A percentile compares a stretch with the other conserved stretches of the same genome.
These are phyloP conservation scores for Conus ventricosus DNA, from an alignment of 1,140 invertebrate species.

Conservation along the genomic window DNA sequence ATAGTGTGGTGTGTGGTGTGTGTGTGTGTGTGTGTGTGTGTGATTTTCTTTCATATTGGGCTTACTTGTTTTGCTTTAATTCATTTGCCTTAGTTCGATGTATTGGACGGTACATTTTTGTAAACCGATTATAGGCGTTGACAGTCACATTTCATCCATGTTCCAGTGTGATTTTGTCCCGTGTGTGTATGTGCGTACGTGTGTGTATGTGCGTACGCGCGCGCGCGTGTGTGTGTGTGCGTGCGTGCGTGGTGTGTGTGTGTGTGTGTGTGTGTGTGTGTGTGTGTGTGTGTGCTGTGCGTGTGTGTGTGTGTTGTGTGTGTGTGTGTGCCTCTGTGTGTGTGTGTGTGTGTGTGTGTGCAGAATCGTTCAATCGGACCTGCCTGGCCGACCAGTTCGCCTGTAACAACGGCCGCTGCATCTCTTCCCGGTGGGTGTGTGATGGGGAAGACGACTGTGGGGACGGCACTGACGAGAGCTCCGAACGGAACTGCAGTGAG, in stretches of 20 bases:
- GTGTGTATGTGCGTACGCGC: too few relatives aligned
- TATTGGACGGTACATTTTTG: too few relatives aligned
- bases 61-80: too few relatives aligned
- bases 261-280: conserved; percentile 21
- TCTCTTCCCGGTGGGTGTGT: conserved; percentile 94
- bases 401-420: conserved; percentile 80
- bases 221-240: too few relatives aligned
- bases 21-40: too few relatives aligned
- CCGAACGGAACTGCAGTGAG: conserved; percentile 61
- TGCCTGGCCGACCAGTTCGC: conserved; percentile 88
- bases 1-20: too few relatives aligned
- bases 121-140: too few relatives aligned
- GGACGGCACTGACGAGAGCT: conserved; percentile 92
- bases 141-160: too few relatives aligned
- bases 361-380: conserved; percentile 81
- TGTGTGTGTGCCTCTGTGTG: not conserved
- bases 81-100: too few relatives aligned
- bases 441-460: conserved; percentile 97
- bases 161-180: too few relatives aligned
- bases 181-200: too few relatives aligned
- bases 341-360: conserved; percentile 10
- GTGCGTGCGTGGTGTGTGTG: not conserved
- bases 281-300: conserved; percentile 13
- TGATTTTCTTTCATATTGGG: too few relatives aligned
- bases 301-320: conserved; percentile 18